Base-by-base conservation (phyloP, 1,140 invertebrate genomes). In the Arion vulgaris region DNA sequence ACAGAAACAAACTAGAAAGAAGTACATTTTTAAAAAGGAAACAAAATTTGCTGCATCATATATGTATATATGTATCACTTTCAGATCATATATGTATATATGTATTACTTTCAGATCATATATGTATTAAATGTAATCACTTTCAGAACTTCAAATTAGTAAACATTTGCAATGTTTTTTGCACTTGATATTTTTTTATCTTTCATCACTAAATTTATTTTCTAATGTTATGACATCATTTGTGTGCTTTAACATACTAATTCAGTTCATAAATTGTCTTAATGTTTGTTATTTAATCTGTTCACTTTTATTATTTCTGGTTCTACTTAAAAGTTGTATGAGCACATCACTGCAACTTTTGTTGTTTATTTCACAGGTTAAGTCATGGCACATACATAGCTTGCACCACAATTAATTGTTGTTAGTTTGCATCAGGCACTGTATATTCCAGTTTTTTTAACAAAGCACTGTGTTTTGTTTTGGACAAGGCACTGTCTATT, bases 401-500 rank as follows among this genome's bases (percentile, higher is more conserved):
- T 45, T 71, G 19, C 51, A 57, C 51, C 51, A 7, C 51, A 57
- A 7, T 15, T 57, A 9, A 57, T 9, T 57, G 51, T 57, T 17
- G 2, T 57, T n/a, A n/a, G 4, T 57, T 23, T 15, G 15, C 15
- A 15, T 45, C 41, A 45, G 26, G 19, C 62, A 68, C 62, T 9
- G 34, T 28, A n/a, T n/a, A n/a, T n/a, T n/a, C n/a, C n/a, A n/a
- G n/a, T n/a, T n/a, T n/a, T n/a, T n/a, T n/a, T n/a, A n/a, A n/a
- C n/a, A n/a, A n/a, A n/a, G 15, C n/a, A 57, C 15, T n/a, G 15
- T 57, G 15, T 68, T 68, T 68, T 34, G 23, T 13, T 71, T 71
- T 71, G 68, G 15, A 32, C n/a, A 13, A 39, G n/a, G 68, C 68
- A 71, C 68, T 71, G 32, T 36, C 38, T 71, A n/a, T n/a, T n/a